Conservation (phyloP, 2,113 vertebrate species). For the Misgurnus mizolepis region DNA sequence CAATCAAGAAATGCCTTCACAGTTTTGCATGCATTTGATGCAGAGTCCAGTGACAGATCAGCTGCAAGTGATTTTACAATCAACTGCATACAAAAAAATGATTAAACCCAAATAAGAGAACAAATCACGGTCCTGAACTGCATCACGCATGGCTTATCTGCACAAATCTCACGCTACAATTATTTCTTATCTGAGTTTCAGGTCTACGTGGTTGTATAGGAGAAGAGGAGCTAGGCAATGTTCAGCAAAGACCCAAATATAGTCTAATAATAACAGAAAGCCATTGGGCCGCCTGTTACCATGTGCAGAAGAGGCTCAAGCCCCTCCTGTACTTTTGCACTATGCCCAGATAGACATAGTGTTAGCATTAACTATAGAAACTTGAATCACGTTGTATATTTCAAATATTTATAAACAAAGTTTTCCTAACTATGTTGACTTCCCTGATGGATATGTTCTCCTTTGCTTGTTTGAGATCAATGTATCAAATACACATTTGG, state of each 20-base stretch:
- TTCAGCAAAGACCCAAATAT: conserved; percentile 10
- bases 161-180: not conserved
- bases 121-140: not conserved
- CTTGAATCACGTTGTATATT: conserved; percentile 14
- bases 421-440: not conserved
- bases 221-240: not conserved
- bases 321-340: not conserved
- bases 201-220: not conserved
- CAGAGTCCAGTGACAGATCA: not conserved
- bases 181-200: not conserved
- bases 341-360: not conserved
- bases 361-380: conserved; percentile 15
- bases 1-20: conserved; percentile 13
- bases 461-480: not conserved
- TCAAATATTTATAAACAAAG: conserved; percentile 12
- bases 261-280: not conserved
- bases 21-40: not conserved
- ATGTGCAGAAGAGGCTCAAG: not conserved
- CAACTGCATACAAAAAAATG: not conserved
- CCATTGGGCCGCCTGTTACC: not conserved
- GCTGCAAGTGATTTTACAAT: not conserved
- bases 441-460: not conserved
- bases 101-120: not conserved
- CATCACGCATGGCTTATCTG: not conserved
- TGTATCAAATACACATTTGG: not conserved